Evolutionary conservation across 2,888 invertebrate species (phyloP).

Genomic region (Chloromyia formosa): DNA sequence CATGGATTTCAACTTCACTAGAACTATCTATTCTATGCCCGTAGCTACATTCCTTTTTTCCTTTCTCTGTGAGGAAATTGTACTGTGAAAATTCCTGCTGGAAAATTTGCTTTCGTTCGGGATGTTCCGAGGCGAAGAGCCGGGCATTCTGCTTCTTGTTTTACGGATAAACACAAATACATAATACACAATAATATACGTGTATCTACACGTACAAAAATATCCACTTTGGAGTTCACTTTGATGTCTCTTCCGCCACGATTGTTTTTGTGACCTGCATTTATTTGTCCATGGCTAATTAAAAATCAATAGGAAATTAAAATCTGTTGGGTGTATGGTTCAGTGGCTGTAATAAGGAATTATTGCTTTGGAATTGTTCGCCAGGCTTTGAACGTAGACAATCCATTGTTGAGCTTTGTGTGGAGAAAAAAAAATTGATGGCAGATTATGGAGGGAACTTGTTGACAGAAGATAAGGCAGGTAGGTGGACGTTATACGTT

Average conservation of each 20-base stretch:
- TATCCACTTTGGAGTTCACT: slow-evolving; percentile 23
- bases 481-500: too few relatives aligned
- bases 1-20: slow-evolving; percentile 10
- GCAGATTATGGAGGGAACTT: too few relatives aligned
- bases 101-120: slow-evolving; percentile 28
- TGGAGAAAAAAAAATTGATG: too few relatives aligned
- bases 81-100: slow-evolving; percentile 11
- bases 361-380: slow-evolving; percentile 5
- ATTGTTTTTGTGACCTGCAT: slow-evolving; percentile 71
- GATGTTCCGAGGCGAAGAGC: neutral
- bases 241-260: slow-evolving; percentile 64
- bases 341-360: slow-evolving; percentile 28
- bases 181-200: too few relatives aligned
- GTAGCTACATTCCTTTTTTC: neutral
- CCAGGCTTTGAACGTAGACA: neutral
- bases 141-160: neutral
- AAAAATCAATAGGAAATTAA: slow-evolving; percentile 34
- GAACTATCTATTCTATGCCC: neutral
- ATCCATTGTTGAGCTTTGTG: neutral
- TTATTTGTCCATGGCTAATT: slow-evolving; percentile 33
- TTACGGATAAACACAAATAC: neutral
- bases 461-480: too few relatives aligned
- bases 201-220: too few relatives aligned
- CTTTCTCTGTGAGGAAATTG: neutral
- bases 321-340: slow-evolving; percentile 29